phyloP scores from a whole-genome alignment of 2,888 invertebrate species.

The Philaethria dido region DNA sequence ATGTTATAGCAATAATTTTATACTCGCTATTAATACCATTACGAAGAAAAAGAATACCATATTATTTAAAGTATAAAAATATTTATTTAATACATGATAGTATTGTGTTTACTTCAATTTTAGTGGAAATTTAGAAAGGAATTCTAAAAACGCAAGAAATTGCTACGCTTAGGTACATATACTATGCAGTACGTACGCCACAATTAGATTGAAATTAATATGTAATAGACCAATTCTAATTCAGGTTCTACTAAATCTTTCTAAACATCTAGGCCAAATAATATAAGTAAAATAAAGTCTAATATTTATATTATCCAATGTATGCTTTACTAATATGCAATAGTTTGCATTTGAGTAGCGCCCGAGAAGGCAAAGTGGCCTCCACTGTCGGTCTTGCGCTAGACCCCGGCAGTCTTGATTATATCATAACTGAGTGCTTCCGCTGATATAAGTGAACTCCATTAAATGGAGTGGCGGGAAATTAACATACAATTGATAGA shows the following conservation, averaged over 20 bases:
- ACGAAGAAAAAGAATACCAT: neutral
- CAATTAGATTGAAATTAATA: neutral
- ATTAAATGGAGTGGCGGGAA: conserved; percentile 23
- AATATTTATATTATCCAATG: neutral
- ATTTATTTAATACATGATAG: neutral
- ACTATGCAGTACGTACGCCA: too few relatives aligned
- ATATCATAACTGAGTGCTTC: conserved; percentile 29
- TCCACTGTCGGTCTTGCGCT: conserved; percentile 13
- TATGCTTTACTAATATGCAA: neutral
- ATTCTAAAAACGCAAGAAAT: too few relatives aligned
- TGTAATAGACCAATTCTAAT: neutral
- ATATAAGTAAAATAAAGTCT: neutral
- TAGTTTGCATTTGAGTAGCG: conserved; percentile 2
- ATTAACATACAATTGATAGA: conserved; percentile 13
- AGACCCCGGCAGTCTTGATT: conserved; percentile 24
- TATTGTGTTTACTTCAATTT: neutral
- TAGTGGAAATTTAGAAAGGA: too few relatives aligned
- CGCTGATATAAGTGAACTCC: conserved; percentile 25
- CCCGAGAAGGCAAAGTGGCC: neutral
- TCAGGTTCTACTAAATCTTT: neutral
- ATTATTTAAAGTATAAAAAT: too few relatives aligned
- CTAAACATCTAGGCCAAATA: neutral
- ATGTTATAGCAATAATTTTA: neutral
- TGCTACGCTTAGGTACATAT: too few relatives aligned
- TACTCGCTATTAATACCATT: neutral